Conservation (phyloP, 2,113 vertebrate genomes). For the Hemichromis elongatus region DNA sequence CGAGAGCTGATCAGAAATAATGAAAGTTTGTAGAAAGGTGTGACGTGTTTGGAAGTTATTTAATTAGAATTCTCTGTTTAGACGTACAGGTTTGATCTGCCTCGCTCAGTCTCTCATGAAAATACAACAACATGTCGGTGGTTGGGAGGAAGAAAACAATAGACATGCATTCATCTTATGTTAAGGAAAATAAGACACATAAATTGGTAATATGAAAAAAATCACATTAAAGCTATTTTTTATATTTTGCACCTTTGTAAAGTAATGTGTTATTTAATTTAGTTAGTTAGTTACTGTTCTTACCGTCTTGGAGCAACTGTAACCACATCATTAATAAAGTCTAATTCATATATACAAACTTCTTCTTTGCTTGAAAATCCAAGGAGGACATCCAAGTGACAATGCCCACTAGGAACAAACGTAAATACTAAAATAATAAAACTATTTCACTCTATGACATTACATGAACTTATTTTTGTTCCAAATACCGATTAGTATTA, state of each 20-base stretch:
- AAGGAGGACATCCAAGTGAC: not conserved
- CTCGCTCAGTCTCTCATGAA: not conserved
- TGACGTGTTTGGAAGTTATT: not conserved
- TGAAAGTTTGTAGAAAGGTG: not conserved
- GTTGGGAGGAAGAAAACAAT: not conserved
- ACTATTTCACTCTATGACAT: not conserved
- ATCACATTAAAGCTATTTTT: not conserved
- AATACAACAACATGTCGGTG: not conserved
- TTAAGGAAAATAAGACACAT: not conserved
- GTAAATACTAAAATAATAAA: not conserved
- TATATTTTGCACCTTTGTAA: not conserved
- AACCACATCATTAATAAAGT: not conserved
- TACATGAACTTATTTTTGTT: not conserved
- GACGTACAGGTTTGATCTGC: not conserved
- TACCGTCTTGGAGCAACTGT: not conserved
- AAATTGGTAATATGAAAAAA: not conserved
- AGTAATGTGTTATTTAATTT: not conserved
- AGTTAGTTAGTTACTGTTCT: not conserved
- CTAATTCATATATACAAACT: not conserved
- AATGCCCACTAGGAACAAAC: not conserved
- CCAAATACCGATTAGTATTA: not conserved
- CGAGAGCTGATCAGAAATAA: not conserved
- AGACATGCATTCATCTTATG: not conserved
- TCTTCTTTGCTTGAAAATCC: not conserved
- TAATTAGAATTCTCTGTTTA: not conserved